Evolutionary conservation across 2,797 vertebrate genomes (phyloP), one percentile per base, ranked within the genome.

Genomic region (Buceros bicornis): DNA sequence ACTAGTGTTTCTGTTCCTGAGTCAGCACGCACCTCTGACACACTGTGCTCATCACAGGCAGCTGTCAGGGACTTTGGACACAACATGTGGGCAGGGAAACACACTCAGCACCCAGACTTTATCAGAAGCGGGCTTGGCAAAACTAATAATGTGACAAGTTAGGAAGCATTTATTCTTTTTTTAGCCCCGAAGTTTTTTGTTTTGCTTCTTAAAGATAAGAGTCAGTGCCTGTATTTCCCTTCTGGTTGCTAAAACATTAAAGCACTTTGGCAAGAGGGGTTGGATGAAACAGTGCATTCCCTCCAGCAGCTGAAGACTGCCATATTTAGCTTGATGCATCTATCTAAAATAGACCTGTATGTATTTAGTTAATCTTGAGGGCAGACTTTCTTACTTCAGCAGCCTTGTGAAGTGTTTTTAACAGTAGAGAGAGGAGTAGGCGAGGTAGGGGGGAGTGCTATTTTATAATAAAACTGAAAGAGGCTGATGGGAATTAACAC

Each of bases 321-420:
- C 15, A 11, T 42, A 77, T 94, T 95, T 93, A 91, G 85, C 69
- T 86, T 37, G 40, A 60, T 82, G 56, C 54, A 62, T 56, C 76
- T 73, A 13, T 88, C 82, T 95, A 90, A 94, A 96, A 79, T 70
- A 93, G 62, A 16, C 26, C 48, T 82, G 29, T 73, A 40, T 91
- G 79, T 91, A 57, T 91, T 93, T 89, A 86, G 85, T 72, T 93
- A 94, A 90, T 91, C 51, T 95, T 95, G 85, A 7, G 2, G 22
- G 88, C 60, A 90, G 60, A 50, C 42, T 81, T 92, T 93, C 82
- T 78, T 93, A 37, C 79, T 93, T 83, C 50, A 64, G 33, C 88
- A 94, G 89, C n/a, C 80, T 67, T 77, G 29, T 84, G 83, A 94
- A 73, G 80, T 83, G 87, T 69, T 92, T 95, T 90, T 90, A 96